phyloP scores from a whole-genome alignment of 2,113 vertebrate genomes.

The Chaetodon trifascialis region DNA sequence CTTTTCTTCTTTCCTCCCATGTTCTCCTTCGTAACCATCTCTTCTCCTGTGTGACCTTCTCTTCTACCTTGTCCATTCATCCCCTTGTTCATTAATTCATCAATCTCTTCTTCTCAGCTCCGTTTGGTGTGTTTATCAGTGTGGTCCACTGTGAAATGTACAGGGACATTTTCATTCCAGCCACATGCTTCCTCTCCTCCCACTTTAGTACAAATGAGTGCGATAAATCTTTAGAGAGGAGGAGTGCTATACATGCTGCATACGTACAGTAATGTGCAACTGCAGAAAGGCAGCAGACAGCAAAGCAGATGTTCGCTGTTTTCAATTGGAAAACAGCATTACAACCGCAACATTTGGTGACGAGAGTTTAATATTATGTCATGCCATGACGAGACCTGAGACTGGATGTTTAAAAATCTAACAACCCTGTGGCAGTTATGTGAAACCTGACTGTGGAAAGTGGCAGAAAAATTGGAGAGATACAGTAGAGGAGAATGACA shows the following conservation, averaged over 20 bases:
- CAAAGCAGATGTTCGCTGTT: constrained; percentile 27
- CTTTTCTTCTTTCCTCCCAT: not conserved
- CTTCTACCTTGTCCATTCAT: not conserved
- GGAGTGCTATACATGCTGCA: constrained; percentile 31
- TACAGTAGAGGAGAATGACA: not conserved
- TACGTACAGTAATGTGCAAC: constrained; percentile 20
- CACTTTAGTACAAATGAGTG: constrained; percentile 57
- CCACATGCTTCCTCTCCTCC: constrained; percentile 39
- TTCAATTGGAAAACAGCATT: not conserved
- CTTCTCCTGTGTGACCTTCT: not conserved
- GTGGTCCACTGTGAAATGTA: constrained; percentile 9
- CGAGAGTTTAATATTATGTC: not conserved
- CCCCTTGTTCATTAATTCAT: constrained; percentile 2
- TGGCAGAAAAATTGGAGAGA: not conserved
- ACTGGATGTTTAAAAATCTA: not conserved
- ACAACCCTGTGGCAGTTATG: not conserved
- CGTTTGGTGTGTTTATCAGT: not conserved
- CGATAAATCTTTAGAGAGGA: constrained; percentile 59
- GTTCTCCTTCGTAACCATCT: too few species aligned
- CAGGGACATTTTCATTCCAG: constrained; percentile 59
- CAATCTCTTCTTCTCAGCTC: constrained; percentile 5
- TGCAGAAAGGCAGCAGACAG: not conserved
- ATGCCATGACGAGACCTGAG: not conserved
- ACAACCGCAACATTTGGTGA: not conserved
- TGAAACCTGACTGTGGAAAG: not conserved